Evolutionary conservation across 2,888 invertebrate species (phyloP).

Genomic region (Tipula vernalis): DNA sequence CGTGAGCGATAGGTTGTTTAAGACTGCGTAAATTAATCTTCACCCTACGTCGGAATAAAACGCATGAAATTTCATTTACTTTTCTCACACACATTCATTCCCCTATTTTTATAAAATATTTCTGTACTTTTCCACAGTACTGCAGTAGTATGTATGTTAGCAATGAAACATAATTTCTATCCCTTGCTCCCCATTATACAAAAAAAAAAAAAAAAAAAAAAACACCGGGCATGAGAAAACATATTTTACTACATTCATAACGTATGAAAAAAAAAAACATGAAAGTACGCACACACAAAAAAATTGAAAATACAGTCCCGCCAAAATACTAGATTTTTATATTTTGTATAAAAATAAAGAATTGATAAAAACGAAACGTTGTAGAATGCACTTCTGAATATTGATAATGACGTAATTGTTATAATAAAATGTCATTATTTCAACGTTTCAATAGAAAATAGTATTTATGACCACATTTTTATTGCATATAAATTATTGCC

Average conservation of each 20-base stretch:
- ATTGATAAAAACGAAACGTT: neutral
- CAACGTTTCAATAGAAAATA: neutral
- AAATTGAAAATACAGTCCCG: constrained; percentile 19
- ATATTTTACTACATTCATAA: neutral
- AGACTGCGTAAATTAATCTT: neutral
- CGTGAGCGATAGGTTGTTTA: neutral
- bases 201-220: too few relatives aligned
- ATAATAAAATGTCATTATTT: neutral
- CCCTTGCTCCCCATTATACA: neutral
- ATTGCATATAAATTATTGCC: neutral
- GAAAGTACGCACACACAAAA: neutral
- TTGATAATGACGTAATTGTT: neutral
- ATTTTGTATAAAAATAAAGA: neutral
- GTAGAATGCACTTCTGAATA: neutral
- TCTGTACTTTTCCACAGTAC: neutral
- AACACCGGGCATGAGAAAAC: constrained; percentile 8
- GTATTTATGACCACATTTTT: neutral
- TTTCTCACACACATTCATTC: neutral
- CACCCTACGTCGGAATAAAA: neutral
- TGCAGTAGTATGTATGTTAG: neutral
- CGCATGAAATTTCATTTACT: neutral
- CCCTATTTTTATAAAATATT: neutral
- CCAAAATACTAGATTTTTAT: constrained; percentile 16
- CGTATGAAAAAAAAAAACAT: neutral
- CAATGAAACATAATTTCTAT: neutral